phyloP scores from a whole-genome alignment of 2,888 invertebrate genomes.

The Palloptera scutellata region DNA sequence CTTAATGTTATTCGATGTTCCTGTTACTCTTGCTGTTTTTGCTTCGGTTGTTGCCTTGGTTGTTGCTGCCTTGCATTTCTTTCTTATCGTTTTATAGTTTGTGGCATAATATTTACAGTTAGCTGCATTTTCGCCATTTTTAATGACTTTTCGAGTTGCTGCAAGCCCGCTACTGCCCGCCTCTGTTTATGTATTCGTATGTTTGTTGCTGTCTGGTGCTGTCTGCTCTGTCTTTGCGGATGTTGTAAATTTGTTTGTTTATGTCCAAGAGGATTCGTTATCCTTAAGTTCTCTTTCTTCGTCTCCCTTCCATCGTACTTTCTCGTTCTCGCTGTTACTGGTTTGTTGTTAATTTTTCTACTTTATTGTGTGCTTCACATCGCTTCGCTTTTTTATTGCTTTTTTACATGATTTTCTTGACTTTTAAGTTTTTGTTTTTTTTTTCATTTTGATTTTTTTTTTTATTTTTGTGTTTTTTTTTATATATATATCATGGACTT shows the following conservation, averaged over 20 bases:
- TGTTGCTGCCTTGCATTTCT: not conserved
- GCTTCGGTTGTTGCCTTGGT: not conserved
- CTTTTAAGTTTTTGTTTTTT: slow-evolving; percentile 13
- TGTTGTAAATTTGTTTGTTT: slow-evolving; percentile 14
- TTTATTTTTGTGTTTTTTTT: not conserved
- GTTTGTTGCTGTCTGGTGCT: slow-evolving; percentile 1
- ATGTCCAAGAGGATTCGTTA: not conserved
- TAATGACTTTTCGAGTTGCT: slow-evolving; percentile 12
- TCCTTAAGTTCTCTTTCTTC: too few relatives aligned
- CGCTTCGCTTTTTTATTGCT: not conserved
- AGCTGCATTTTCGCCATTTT: slow-evolving; percentile 4
- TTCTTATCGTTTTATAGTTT: not conserved
- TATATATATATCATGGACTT: too few relatives aligned
- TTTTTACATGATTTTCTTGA: slow-evolving; percentile 17
- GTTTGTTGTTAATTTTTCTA: too few relatives aligned
- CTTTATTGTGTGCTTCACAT: not conserved
- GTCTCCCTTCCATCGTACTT: not conserved
- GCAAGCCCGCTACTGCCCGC: not conserved
- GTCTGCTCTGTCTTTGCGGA: not conserved
- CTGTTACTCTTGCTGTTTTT: slow-evolving; percentile 8
- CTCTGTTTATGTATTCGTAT: not conserved
- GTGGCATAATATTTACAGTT: not conserved
- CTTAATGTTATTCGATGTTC: too few relatives aligned
- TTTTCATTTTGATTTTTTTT: slow-evolving; percentile 18
- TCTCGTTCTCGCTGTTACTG: not conserved